Evolutionary conservation across 2,797 vertebrate species (phyloP).

Genomic region (Myiotriccus ornatus): DNA sequence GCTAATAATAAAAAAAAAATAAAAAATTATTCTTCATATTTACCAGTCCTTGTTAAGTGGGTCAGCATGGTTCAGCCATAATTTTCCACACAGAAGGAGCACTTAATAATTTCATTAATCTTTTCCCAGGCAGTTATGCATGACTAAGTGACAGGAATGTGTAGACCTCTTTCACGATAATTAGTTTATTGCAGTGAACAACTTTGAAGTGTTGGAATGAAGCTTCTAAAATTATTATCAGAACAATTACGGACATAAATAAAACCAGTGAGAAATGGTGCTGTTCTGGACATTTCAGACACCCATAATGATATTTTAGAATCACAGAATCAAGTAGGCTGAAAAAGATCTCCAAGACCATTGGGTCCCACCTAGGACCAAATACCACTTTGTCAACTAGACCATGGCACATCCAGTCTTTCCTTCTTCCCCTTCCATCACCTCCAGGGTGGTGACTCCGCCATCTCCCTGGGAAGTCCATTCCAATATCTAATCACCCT

Average conservation of each 20-base stretch:
- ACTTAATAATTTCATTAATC: background rate
- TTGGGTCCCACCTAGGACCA: accelerated
- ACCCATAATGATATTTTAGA: background rate
- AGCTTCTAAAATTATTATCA: background rate
- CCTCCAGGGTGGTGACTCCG: background rate
- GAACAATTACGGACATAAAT: background rate
- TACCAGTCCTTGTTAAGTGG: background rate
- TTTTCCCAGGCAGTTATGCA: background rate
- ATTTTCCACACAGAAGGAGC: background rate
- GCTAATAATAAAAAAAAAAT: background rate
- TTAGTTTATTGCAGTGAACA: background rate
- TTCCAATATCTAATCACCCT: background rate
- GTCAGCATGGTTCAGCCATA: background rate
- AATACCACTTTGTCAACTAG: background rate
- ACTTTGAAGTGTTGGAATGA: background rate
- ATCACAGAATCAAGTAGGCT: background rate
- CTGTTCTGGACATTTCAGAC: background rate
- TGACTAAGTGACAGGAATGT: background rate
- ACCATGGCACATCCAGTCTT: background rate
- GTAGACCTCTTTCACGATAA: background rate
- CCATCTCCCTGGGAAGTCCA: background rate
- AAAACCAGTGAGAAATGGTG: background rate
- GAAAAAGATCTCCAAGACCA: background rate
- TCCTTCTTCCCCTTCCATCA: background rate
- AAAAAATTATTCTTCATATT: background rate